Conservation (phyloP, 2,888 invertebrate genomes). For the Cheilosia pagana region DNA sequence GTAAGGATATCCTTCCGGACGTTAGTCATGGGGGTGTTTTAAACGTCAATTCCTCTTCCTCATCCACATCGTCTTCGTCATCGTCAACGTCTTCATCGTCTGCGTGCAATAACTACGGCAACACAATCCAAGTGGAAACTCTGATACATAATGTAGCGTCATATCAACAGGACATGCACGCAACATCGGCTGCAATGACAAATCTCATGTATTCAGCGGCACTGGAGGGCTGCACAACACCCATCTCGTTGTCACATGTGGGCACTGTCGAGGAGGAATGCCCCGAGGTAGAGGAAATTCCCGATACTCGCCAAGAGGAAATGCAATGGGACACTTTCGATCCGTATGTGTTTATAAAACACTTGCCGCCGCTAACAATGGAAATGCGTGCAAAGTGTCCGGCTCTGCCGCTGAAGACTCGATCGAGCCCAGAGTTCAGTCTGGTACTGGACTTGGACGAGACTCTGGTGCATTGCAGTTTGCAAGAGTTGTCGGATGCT, state of each 20-base stretch:
- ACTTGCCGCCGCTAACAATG: slow-evolving; percentile 91
- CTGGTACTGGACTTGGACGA: slow-evolving; percentile 92
- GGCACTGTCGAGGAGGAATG: slow-evolving; percentile 76
- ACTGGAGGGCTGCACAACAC: slow-evolving; percentile 58
- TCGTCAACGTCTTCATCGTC: slow-evolving; percentile 56
- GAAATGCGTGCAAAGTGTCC: slow-evolving; percentile 88
- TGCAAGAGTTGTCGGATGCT: slow-evolving; percentile 95
- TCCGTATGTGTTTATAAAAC: slow-evolving; percentile 95
- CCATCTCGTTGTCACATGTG: slow-evolving; percentile 57
- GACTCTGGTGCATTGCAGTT: slow-evolving; percentile 97
- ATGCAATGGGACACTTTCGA: slow-evolving; percentile 91
- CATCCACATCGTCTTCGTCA: slow-evolving; percentile 53
- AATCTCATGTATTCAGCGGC: slow-evolving; percentile 62
- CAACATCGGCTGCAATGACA: slow-evolving; percentile 57
- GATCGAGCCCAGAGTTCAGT: slow-evolving; percentile 97
- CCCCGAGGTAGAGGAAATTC: slow-evolving; percentile 77
- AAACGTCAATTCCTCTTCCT: slow-evolving; percentile 48
- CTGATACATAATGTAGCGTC: slow-evolving; percentile 75
- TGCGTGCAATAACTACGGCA: slow-evolving; percentile 45
- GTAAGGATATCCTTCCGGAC: slow-evolving; percentile 39
- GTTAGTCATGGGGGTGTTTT: slow-evolving; percentile 3
- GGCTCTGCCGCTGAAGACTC: slow-evolving; percentile 94
- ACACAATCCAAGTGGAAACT: slow-evolving; percentile 69
- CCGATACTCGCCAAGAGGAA: slow-evolving; percentile 76
- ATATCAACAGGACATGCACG: slow-evolving; percentile 58